Conservation (phyloP, 2,888 invertebrate genomes). For the Mimachlamys varia region DNA sequence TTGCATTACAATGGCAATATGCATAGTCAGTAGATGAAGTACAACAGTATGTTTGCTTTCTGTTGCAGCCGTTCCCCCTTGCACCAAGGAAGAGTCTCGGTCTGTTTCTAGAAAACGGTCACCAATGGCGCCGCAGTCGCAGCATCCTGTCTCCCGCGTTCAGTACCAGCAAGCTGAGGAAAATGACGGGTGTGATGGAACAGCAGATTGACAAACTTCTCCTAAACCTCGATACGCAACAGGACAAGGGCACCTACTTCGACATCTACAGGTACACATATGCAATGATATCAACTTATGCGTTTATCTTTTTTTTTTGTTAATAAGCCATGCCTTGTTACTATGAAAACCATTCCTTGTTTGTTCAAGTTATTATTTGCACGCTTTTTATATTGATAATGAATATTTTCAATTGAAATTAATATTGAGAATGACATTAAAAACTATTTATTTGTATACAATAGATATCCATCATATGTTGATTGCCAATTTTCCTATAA, state of each 20-base stretch:
- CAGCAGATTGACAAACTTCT: slow-evolving; percentile 75
- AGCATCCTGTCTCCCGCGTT: slow-evolving; percentile 82
- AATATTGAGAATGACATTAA: too few species aligned
- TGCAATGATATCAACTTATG: not conserved
- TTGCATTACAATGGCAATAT: too few species aligned
- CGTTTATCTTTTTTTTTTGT: too few species aligned
- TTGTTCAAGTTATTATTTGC: too few species aligned
- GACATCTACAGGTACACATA: slow-evolving; percentile 79
- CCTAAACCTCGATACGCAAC: slow-evolving; percentile 76
- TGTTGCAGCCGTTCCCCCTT: slow-evolving; percentile 76
- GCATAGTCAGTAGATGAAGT: too few species aligned
- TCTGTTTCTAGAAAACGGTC: slow-evolving; percentile 80
- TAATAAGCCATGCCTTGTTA: too few species aligned
- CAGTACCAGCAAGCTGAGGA: slow-evolving; percentile 82
- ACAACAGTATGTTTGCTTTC: not conserved
- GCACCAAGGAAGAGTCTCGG: slow-evolving; percentile 75
- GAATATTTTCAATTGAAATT: too few species aligned
- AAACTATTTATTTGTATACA: too few species aligned
- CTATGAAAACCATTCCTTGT: too few species aligned
- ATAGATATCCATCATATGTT: too few species aligned
- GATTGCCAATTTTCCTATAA: too few species aligned
- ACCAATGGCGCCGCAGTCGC: slow-evolving; percentile 83
- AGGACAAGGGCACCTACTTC: slow-evolving; percentile 69
- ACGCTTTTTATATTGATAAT: too few species aligned
- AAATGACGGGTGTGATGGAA: slow-evolving; percentile 81